A percentile compares a stretch with the other conserved stretches of the same genome.
These are phyloP conservation scores for Hippocampus barbouri DNA, from an alignment of 2,113 vertebrate species.

Conservation along the genomic window DNA sequence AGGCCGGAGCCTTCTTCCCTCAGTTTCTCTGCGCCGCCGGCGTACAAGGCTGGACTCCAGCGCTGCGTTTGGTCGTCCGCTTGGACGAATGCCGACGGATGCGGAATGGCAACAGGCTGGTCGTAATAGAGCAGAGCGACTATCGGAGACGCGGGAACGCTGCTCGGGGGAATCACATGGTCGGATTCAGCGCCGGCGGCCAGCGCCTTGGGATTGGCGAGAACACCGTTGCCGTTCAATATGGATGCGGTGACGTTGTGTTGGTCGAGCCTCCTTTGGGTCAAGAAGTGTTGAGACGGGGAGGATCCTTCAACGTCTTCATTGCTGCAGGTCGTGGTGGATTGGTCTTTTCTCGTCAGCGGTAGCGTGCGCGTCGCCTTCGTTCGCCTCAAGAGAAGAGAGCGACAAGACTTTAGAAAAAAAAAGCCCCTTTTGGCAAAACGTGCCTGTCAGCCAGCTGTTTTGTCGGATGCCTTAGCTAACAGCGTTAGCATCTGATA, in stretches of 20 bases:
- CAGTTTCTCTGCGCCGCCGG: constrained; percentile 56
- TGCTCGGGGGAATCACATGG: constrained; percentile 1
- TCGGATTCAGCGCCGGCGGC: constrained; percentile 39
- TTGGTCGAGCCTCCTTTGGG: constrained; percentile 53
- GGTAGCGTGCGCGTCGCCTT: constrained; percentile 67
- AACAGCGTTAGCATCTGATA: no score
- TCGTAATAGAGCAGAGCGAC: constrained; percentile 79
- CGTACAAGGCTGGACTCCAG: constrained; percentile 61
- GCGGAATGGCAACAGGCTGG: constrained; percentile 83
- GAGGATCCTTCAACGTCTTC: constrained; percentile 66
- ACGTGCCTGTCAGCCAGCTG: no score
- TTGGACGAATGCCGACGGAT: constrained; percentile 78
- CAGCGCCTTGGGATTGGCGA: constrained; percentile 56
- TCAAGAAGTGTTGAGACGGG: constrained; percentile 58
- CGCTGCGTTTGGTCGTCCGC: constrained; percentile 76
- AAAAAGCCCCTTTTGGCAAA: no score
- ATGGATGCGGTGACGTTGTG: constrained; percentile 57
- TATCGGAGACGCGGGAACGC: constrained; percentile 56
- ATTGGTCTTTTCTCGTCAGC: constrained; percentile 79
- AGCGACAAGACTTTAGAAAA: no score
- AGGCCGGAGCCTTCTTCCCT: constrained; percentile 72
- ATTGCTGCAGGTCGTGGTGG: constrained; percentile 78
- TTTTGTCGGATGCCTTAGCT: no score
- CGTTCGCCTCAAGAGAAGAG: constrained; percentile 32
- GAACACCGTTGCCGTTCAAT: constrained; percentile 59